Evolutionary conservation across 2,113 vertebrate genomes (phyloP), one percentile per base, ranked within the genome.

Genomic region (Chaetura pelagica): DNA sequence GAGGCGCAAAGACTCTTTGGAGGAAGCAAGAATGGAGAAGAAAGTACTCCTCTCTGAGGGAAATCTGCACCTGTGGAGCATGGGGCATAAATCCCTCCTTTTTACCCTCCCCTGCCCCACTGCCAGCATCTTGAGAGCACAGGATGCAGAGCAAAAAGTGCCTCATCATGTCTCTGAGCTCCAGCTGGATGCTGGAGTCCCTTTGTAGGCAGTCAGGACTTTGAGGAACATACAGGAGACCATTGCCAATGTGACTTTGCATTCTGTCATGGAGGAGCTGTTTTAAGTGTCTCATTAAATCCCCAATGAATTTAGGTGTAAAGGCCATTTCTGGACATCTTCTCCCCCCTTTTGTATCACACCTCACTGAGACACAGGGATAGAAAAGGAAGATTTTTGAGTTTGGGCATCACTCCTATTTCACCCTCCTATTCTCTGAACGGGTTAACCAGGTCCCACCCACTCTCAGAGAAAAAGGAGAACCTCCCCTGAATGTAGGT

Each of bases 211-310:
- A 66, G 30, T 18, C n/a, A 54, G 51, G 30, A 16, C 26, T 79
- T 34, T 61, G 49, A 44, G 40, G 10, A 44, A 4, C 0, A 0
- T 20, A 14, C 15, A 40, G 84, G 26, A 90, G 20, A 76, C 17
- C 13, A 32, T n/a, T 69, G 35, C 19, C 35, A 54, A 5, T 27
- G 16, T 0, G 0, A 20, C 8, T 38, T 32, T 5, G 6, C 18
- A 38, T 12, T 35, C 48, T 30, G 54, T 34, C 72, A 87, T 20
- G 34, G 63, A 71, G 24, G 8, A 32, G 23, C 8, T 58, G 22
- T 35, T 59, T 46, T 1, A 67, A 30, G 14, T 77, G 57, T 20
- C 38, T 73, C n/a, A 9, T 21, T 51, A 59, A 40, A 63, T 66
- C 16, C 40, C 22, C 21, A 16, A 8, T n/a, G 42, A 30, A 64